Base-by-base conservation (phyloP, 2,797 vertebrate genomes). In the Labeo calbasu region DNA sequence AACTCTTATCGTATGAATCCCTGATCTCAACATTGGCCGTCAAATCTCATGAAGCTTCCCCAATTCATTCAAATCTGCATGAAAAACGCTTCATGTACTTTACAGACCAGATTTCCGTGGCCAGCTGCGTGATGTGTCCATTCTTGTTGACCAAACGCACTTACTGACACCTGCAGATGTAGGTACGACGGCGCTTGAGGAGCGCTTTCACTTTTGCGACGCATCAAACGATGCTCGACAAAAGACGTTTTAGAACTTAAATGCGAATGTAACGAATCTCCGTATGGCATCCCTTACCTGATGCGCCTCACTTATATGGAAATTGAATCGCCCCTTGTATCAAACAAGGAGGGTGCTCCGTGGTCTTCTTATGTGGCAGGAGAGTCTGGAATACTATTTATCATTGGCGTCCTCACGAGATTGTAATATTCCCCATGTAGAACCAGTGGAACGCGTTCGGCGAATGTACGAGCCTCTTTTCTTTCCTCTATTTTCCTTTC, bases 261-360 rank as follows among this genome's bases (percentile, higher is more conserved):
- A 77, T 32, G 28, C n/a, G 23, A 70, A 69, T 66, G 12, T 25
- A 63, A 63, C 17, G n/a, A 32, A 50, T 25, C 53, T 40, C 55
- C 14, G 63, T 19, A 53, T 72, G 25, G 72, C 68, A 23, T 86
- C 36, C 50, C 85, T 87, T 87, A 87, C 86, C 86, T 87, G 78
- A 66, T 72, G 61, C 46, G 46, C 19, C 48, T 25, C 46, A 25
- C 32, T 32, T 43, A 40, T 43, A 13, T 51, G 72, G 65, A 40
- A 77, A 50, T 53, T 71, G 21, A 77, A 82, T 77, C 51, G 5
- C 28, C 48, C 80, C 77, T 82, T 19, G 77, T 69, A 76, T 66
- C 15, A 82, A 82, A 79, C 68, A 48, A 32, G 36, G 82, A 70
- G 5, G 19, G 2, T 70, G 21, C 61, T 83, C 77, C 77, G 51